Evolutionary conservation across 2,888 invertebrate species (phyloP), one percentile per base, ranked within the genome.

Genomic region (Philereme vetulata): DNA sequence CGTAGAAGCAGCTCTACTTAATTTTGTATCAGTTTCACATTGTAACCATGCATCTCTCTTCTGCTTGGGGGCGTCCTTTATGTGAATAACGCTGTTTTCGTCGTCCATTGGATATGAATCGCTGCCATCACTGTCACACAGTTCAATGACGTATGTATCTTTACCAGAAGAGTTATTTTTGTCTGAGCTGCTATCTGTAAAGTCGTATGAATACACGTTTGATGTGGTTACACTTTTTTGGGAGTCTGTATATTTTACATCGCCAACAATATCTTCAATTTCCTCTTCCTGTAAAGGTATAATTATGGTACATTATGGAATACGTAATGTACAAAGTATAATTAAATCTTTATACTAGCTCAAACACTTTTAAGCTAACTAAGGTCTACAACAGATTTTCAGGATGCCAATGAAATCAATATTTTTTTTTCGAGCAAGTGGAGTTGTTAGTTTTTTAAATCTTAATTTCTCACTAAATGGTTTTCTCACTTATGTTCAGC

Each of bases 221-320:
- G 88, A 85, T 56, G 83, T 81, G 76, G 85, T 80, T 69, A 90
- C 78, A 79, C 91, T 92, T 74, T 90, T 91, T 69, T 88, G 88
- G 10, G 90, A 91, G 51, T 90, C 86, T 65, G 89, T 85, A 60
- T 77, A 85, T 57, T 80, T 82, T 43, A 90, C 77, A 35, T 84
- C 83, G 43, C 85, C 85, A 4, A 87, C 78, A 44, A 84, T 72
- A 58, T 88, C 90, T 75, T 90, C 89, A 57, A 86, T 77, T 81
- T 87, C 88, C 62, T 86, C 83, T 55, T 89, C 86, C 90, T 90
- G 73, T 33, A 70, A 76, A 70, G 56, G 35, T 4, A 47, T n/a
- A 33, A 42, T n/a, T 1, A n/a, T n/a, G n/a, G n/a, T n/a, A n/a
- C n/a, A n/a, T 4, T 42, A 42, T 36, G 36, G 36, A 36, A 36